A percentile compares a stretch with the other conserved stretches of the same genome.
These are phyloP conservation scores for Hippocampus guttulatus DNA, from an alignment of 2,113 vertebrate species.

Conservation along the genomic window DNA sequence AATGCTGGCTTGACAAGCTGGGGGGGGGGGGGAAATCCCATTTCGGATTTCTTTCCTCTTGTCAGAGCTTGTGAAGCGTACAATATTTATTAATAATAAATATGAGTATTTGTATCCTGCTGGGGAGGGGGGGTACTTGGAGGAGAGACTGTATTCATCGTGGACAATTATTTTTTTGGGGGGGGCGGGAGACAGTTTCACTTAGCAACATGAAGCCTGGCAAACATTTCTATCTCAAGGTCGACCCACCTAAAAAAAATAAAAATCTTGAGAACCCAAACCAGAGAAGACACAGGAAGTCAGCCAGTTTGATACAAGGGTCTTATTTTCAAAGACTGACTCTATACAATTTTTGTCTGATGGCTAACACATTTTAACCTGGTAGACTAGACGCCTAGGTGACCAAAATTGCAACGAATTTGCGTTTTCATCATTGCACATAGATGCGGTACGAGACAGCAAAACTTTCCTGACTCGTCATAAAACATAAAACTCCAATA, in stretches of 20 bases:
- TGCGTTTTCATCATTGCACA: background rate
- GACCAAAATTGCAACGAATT: too few relatives aligned
- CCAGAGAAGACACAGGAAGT: too few relatives aligned
- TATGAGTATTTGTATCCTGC: background rate
- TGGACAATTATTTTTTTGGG: too few relatives aligned
- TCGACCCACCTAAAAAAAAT: too few relatives aligned
- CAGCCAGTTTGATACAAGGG: too few relatives aligned
- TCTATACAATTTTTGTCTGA: too few relatives aligned
- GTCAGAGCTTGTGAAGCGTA: background rate
- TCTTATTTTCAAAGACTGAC: too few relatives aligned
- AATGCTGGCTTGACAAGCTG: background rate
- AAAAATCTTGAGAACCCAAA: too few relatives aligned
- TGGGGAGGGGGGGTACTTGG: background rate
- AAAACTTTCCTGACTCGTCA: background rate
- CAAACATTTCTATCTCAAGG: background rate
- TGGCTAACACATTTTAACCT: too few relatives aligned
- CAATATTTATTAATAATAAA: constrained; percentile 1
- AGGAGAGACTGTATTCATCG: background rate
- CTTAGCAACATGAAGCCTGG: background rate
- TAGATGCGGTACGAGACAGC: background rate
- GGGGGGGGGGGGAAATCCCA: background rate
- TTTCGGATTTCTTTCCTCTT: background rate
- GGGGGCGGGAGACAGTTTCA: background rate
- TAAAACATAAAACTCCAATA: background rate
- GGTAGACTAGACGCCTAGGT: too few relatives aligned